Conservation (phyloP, 2,113 vertebrate species). For the Perca schrenkii region DNA sequence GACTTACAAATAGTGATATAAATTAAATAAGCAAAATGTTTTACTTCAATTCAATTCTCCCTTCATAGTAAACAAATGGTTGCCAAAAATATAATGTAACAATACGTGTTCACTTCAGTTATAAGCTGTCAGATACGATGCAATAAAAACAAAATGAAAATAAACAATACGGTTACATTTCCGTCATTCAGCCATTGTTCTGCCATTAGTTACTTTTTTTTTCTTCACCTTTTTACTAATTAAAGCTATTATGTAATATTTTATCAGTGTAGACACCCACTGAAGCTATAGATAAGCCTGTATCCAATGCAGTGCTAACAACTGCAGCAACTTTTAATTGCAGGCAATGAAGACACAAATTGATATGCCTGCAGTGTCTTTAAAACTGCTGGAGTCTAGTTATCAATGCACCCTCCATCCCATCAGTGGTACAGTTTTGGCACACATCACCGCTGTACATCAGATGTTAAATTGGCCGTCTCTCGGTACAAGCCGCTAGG, state of each 20-base stretch:
- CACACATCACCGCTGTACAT: slow-evolving; percentile 45
- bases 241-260: too few species aligned
- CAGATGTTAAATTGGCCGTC: slow-evolving; percentile 60
- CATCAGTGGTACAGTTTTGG: slow-evolving; percentile 40
- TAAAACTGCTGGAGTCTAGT: slow-evolving; percentile 41
- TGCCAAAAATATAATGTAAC: background rate
- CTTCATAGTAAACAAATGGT: background rate
- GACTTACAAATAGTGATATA: background rate
- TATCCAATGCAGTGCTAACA: background rate
- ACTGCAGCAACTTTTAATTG: slow-evolving; percentile 16
- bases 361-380: slow-evolving; percentile 47
- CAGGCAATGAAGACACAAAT: background rate
- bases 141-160: background rate
- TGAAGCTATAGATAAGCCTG: background rate
- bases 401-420: slow-evolving; percentile 34
- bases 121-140: background rate
- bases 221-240: background rate
- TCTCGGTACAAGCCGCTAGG: slow-evolving; percentile 13
- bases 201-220: background rate
- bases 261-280: background rate
- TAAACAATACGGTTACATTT: background rate
- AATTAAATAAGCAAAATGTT: background rate
- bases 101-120: background rate
- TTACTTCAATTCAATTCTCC: background rate
- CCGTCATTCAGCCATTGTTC: background rate